Base-by-base conservation (phyloP, 2,113 vertebrate species). In the Urocolius indicus region DNA sequence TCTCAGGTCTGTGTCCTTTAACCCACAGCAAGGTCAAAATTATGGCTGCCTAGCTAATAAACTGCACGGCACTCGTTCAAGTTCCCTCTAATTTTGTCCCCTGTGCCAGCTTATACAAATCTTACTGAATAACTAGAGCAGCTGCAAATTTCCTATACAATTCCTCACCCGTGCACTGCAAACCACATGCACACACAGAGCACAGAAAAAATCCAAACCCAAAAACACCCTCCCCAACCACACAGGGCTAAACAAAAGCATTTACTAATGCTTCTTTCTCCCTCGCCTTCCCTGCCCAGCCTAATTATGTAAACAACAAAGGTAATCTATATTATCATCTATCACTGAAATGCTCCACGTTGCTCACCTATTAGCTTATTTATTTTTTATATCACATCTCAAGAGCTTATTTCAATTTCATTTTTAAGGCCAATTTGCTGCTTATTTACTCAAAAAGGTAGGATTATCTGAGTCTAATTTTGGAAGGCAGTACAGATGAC, bases 11-110 rank as follows among this genome's bases (percentile, higher is more conserved):
- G 94, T 90, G 98, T 98, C 98, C 98, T 98, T 98, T 98, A 98
- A 98, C 98, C 98, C 95, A 96, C 96, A 95, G 95, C 98, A 98
- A 98, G 98, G 98, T 98, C 98, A 96, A 84, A 95, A 96, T 83
- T 92, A 95, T 79, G 97, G 97, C 98, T 95, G 97, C 97, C 96
- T 63, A 49, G 94, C 95, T 96, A 91, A 97, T 96, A 97, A 84
- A 94, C 83, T 5, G 30, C 73, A 54, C 10, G 4, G 78, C 48
- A 48, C 96, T 54, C 76, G 14, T 83, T 79, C 80, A 71, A 79
- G 61, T 77, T 86, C 90, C 62, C 89, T 90, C 95, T 92, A 29
- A 87, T 95, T 97, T 82, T 62, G 78, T 96, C 84, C 85, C 84
- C 48, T 77, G 96, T 61, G 91, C 95, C 84, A 88, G 96, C 67